These are phyloP conservation scores for Tetanocera ferruginea DNA, from an alignment of 2,888 invertebrate genomes.

Conservation along the genomic window DNA sequence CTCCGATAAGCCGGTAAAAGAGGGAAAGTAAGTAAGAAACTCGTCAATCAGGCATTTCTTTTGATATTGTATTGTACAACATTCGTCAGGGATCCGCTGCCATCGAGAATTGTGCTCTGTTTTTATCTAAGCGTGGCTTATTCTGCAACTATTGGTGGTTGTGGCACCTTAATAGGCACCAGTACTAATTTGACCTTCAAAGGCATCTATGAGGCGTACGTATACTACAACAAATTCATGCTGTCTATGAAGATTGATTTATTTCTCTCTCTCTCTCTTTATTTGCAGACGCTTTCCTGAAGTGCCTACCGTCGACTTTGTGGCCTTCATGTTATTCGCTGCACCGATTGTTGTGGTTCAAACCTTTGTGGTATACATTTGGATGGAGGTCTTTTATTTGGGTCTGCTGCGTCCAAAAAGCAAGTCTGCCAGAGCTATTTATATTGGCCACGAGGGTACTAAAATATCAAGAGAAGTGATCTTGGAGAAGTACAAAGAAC, in stretches of 20 bases:
- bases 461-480: slow-evolving; percentile 73
- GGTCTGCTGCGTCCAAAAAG: slow-evolving; percentile 69
- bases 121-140: slow-evolving; percentile 82
- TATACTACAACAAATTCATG: background rate
- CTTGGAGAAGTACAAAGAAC: slow-evolving; percentile 71
- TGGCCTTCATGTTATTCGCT: slow-evolving; percentile 43
- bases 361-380: slow-evolving; percentile 41
- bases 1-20: background rate
- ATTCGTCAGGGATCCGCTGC: slow-evolving; percentile 60
- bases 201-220: slow-evolving; percentile 76
- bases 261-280: background rate
- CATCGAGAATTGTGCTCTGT: slow-evolving; percentile 78
- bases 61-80: background rate
- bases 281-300: slow-evolving; percentile 56
- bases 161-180: slow-evolving; percentile 79
- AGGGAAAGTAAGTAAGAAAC: slow-evolving; percentile 28
- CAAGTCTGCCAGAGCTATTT: slow-evolving; percentile 71
- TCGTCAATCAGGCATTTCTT: background rate
- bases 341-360: slow-evolving; percentile 44
- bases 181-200: slow-evolving; percentile 84
- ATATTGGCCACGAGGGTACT: slow-evolving; percentile 72
- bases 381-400: slow-evolving; percentile 48
- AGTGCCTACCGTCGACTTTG: slow-evolving; percentile 44
- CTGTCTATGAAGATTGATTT: background rate
- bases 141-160: slow-evolving; percentile 80